Evolutionary conservation across 2,888 invertebrate genomes (phyloP).

Genomic region (Venusia cambrica): DNA sequence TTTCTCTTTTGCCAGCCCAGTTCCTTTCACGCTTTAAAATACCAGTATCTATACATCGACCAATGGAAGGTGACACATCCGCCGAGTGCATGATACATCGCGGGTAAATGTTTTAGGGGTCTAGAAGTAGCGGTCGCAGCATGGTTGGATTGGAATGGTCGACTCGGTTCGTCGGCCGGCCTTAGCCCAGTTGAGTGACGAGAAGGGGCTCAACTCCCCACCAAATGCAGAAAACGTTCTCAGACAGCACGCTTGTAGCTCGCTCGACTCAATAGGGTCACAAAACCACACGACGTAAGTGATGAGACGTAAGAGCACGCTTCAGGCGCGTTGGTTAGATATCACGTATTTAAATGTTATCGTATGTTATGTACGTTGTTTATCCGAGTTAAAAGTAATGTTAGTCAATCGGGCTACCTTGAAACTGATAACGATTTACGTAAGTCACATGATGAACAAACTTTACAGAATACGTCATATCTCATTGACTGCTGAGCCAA

Average conservation of each 20-base stretch:
- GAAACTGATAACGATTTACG: slow-evolving; percentile 21
- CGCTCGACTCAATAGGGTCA: slow-evolving; percentile 57
- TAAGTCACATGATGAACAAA: slow-evolving; percentile 16
- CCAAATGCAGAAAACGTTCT: slow-evolving; percentile 52
- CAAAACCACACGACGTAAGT: too few relatives aligned
- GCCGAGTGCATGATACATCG: slow-evolving; percentile 16
- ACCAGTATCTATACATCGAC: slow-evolving; percentile 40
- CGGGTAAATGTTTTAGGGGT: slow-evolving; percentile 36
- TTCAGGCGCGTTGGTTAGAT: slow-evolving; percentile 33
- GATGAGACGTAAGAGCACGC: slow-evolving; percentile 28
- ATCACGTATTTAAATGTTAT: slow-evolving; percentile 33
- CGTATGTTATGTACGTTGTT: slow-evolving; percentile 15
- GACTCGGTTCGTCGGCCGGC: slow-evolving; percentile 67
- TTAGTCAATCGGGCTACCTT: slow-evolving; percentile 24
- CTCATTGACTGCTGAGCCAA: too few relatives aligned
- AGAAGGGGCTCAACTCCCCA: slow-evolving; percentile 65
- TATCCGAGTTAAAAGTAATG: slow-evolving; percentile 23
- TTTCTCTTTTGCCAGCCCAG: slow-evolving; percentile 60
- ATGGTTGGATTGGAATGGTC: slow-evolving; percentile 30
- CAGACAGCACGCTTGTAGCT: slow-evolving; percentile 43
- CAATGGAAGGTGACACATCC: slow-evolving; percentile 38
- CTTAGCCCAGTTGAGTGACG: slow-evolving; percentile 74
- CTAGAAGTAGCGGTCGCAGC: slow-evolving; percentile 39
- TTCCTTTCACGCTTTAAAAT: slow-evolving; percentile 59
- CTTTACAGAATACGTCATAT: too few relatives aligned